phyloP scores from a whole-genome alignment of 2,888 invertebrate species.

The Danaus chrysippus region DNA sequence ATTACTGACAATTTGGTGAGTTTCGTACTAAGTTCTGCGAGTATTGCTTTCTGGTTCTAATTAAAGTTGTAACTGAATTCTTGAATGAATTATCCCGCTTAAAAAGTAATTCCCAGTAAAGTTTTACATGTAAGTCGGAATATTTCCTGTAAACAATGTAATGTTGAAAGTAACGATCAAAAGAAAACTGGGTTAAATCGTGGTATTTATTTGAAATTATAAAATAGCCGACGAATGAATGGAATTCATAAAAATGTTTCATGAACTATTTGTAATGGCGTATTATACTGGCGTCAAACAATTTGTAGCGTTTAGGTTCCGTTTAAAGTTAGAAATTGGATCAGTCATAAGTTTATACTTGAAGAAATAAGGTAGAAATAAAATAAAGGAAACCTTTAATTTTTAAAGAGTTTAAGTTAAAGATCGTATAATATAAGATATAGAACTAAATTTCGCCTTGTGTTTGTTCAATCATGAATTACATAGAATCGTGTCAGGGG shows the following conservation, averaged over 20 bases:
- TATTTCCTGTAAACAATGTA: constrained; percentile 23
- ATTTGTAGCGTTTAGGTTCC: no score
- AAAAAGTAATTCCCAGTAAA: not conserved
- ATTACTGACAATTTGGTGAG: constrained; percentile 64
- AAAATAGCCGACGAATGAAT: constrained; percentile 35
- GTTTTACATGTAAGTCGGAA: constrained; percentile 10
- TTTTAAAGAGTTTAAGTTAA: not conserved
- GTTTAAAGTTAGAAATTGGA: not conserved
- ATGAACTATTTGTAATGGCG: not conserved
- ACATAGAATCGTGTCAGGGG: constrained; percentile 58
- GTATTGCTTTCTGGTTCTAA: no score
- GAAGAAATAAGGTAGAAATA: not conserved
- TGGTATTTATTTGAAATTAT: constrained; percentile 43
- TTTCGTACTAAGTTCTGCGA: constrained; percentile 17
- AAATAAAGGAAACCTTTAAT: constrained; percentile 1
- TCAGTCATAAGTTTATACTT: not conserved
- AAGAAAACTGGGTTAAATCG: constrained; percentile 53
- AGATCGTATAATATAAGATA: constrained; percentile 6
- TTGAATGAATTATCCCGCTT: not conserved
- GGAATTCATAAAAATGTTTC: constrained; percentile 18
- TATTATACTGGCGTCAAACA: no score
- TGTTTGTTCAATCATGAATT: constrained; percentile 56
- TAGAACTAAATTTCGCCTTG: constrained; percentile 7
- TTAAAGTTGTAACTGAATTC: not conserved
- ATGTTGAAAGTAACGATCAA: constrained; percentile 29